Evolutionary conservation across 2,888 invertebrate genomes (phyloP), one percentile per base, ranked within the genome.

Genomic region (Campoplex capitator): DNA sequence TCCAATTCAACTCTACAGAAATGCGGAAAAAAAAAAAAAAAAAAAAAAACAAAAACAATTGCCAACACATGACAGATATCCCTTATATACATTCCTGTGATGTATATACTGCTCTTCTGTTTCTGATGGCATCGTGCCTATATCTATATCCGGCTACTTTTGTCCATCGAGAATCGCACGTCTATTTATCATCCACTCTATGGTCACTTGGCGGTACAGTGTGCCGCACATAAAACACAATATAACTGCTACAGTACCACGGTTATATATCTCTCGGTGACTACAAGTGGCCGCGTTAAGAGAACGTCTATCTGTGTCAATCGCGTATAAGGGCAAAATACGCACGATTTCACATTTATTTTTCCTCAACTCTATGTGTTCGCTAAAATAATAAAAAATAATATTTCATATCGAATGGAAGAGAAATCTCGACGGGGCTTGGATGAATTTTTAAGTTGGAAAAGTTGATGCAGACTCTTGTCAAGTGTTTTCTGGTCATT

Each of bases 241-340:
- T 75, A 68, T 74, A 79, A 54, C 65, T 78, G 45, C 76, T 68
- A 45, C 54, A 28, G 73, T 38, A 74, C 71, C 42, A 38, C 71
- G 42, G 18, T 13, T 68, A 74, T 67, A 42, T 51, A 73, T 78
- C 51, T 73, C 54, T 67, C 28, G 32, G 48, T 42, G 82, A 56
- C 73, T 58, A 74, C 76, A 54, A 67, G 82, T 85, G 54, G 82
- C 81, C 76, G 71, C 78, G 67, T 35, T 56, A 42, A 68, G 81
- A 73, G 82, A 82, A 51, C 56, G 81, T 77, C 42, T 81, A 77
- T 85, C 82, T 82, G 48, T 85, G 82, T 78, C 85, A 85, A 78
- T 82, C 81, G 74, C 82, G 48, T 74, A 83, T 77, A 83, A 83
- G 76, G 76, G 28, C 76, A 83, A 70, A 48, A 71, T 71, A 54